Base-by-base conservation (phyloP, 2,113 vertebrate species). In the Hylia prasina region DNA sequence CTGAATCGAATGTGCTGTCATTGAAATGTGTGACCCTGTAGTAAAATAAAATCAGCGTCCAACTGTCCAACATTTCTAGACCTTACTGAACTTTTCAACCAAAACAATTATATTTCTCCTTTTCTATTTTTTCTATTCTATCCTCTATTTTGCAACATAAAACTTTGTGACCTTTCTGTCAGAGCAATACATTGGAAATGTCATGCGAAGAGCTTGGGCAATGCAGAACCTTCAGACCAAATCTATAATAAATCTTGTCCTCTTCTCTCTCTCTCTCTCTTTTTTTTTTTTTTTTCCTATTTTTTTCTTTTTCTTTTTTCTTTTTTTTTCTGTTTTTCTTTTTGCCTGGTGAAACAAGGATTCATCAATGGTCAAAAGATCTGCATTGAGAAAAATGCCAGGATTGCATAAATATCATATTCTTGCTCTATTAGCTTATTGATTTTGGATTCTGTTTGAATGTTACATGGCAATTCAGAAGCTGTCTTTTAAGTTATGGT, bases 51-150 rank as follows among this genome's bases (percentile, higher is more conserved):
- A 95, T 87, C 66, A 24, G 58, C 60, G 77, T 85, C 66, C 81
- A 94, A 33, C 70, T 73, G 83, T 87, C 80, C 91, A 92, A 53
- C 0, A 0, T 79, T 48, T 90, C 76, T 79, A 75, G 78, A 95
- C 82, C 86, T 89, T 81, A 39, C 65, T 96, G 84, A 96, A 91
- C 78, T 90, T 96, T 93, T 92, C 87, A 95, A 47, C 71, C 63
- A 91, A 82, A 93, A 81, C 75, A 92, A 89, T 96, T 94, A 78
- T 91, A 92, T 93, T 94, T 86, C 61, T 90, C 17, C 16, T 91
- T 93, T 95, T 65, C 88, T 90, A 48, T 86, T 96, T 91, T 93
- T 95, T 65, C 88, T 90, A 48, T 86, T 96, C 92, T 57, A 72
- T 70, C 89, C 72, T 91, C 95, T 94, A 70, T 91, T 96, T 96